Conservation (phyloP, 2,797 vertebrate species). For the Thripadectes ignobilis region DNA sequence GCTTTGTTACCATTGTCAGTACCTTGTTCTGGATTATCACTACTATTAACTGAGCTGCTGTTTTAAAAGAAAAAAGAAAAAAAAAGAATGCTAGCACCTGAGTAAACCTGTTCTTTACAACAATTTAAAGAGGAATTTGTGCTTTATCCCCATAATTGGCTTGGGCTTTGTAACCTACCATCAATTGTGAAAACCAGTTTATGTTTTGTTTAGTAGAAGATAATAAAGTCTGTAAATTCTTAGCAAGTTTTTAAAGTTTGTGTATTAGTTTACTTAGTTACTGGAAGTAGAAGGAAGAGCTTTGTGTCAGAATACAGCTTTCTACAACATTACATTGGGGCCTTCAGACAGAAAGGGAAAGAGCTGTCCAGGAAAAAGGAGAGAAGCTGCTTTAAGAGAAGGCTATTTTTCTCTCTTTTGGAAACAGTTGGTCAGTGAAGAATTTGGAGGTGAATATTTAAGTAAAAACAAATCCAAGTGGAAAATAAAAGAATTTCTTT, state of each 20-base stretch:
- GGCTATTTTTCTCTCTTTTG: background rate
- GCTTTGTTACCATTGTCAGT: background rate
- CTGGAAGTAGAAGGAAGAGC: background rate
- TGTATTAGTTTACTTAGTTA: background rate
- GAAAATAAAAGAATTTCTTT: background rate
- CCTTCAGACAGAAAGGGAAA: background rate
- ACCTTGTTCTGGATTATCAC: background rate
- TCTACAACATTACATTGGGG: background rate
- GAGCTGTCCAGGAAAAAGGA: background rate
- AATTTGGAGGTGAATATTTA: background rate
- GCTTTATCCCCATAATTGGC: background rate
- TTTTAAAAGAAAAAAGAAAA: background rate
- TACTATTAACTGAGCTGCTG: background rate
- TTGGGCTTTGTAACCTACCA: background rate
- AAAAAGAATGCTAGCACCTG: fast-evolving
- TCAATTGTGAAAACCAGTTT: background rate
- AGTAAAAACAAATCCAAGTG: background rate
- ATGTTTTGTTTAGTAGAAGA: background rate
- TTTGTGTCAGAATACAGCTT: background rate
- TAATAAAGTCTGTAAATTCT: background rate
- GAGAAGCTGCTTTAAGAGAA: background rate
- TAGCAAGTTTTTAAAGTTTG: background rate
- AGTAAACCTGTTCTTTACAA: background rate
- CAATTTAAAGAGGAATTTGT: background rate
- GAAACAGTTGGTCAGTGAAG: background rate